Conservation (phyloP, 2,797 vertebrate genomes). For the Mus caroli region DNA sequence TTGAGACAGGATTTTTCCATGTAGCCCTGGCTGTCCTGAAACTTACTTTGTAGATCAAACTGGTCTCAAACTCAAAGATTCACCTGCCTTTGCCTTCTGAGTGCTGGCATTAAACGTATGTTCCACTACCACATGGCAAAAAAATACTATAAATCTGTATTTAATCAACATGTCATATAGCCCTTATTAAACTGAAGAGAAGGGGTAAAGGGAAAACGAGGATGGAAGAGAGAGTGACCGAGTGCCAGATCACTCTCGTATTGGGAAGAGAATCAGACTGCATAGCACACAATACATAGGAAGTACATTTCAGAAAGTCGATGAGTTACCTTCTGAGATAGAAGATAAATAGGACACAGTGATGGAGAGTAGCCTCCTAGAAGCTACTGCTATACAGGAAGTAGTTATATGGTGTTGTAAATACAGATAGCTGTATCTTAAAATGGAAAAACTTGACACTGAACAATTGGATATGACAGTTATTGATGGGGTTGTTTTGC, state of each 20-base stretch:
- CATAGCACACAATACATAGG: conserved; percentile 20
- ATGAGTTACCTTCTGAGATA: conserved; percentile 7
- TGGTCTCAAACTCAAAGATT: too few species aligned
- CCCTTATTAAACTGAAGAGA: conserved; percentile 44
- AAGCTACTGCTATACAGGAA: neutral
- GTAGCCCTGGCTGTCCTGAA: neutral
- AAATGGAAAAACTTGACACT: neutral
- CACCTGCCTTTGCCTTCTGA: neutral
- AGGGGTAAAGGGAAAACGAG: conserved; percentile 29
- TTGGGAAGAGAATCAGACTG: conserved; percentile 16
- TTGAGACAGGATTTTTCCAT: neutral
- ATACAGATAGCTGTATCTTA: neutral
- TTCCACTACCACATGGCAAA: neutral
- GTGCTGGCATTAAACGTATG: neutral
- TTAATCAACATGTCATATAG: neutral
- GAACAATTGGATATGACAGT: neutral
- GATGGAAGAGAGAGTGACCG: neutral
- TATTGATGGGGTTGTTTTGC: neutral
- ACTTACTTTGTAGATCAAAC: neutral
- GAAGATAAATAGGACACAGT: neutral
- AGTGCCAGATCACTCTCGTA: neutral
- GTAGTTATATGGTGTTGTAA: neutral
- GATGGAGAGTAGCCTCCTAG: neutral
- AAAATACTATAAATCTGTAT: conserved; percentile 32
- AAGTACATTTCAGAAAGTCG: neutral